Conservation (phyloP, 2,113 vertebrate species). For the Oriolus oriolus region DNA sequence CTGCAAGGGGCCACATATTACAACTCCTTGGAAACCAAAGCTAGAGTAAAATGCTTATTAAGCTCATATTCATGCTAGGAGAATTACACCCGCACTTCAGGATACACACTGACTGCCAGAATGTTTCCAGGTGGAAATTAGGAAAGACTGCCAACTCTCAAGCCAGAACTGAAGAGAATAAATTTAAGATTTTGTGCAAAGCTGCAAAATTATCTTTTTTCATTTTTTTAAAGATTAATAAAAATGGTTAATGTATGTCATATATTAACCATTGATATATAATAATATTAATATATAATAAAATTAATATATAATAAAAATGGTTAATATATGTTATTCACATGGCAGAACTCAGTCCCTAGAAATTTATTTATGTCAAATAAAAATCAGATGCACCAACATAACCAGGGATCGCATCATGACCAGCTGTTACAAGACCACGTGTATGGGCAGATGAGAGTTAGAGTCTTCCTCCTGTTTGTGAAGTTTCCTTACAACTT, state of each 20-base stretch:
- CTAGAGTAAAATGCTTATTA: neutral
- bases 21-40: neutral
- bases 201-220: neutral
- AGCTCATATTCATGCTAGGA: slow-evolving; percentile 20
- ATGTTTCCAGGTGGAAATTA: slow-evolving; percentile 33
- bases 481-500: neutral
- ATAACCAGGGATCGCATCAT: neutral
- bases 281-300: too few relatives aligned
- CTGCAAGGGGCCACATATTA: neutral
- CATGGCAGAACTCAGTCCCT: neutral
- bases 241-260: neutral
- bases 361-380: neutral
- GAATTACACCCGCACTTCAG: neutral
- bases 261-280: too few relatives aligned
- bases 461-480: neutral
- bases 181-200: neutral
- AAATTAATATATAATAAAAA: too few relatives aligned
- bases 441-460: neutral
- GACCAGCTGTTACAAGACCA: neutral
- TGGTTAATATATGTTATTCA: neutral
- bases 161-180: neutral
- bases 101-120: slow-evolving; percentile 5
- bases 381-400: neutral
- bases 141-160: neutral
- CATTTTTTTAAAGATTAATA: neutral